These are phyloP conservation scores for Hydrocynus forskahlii DNA, from an alignment of 2,797 vertebrate genomes.

Conservation along the genomic window DNA sequence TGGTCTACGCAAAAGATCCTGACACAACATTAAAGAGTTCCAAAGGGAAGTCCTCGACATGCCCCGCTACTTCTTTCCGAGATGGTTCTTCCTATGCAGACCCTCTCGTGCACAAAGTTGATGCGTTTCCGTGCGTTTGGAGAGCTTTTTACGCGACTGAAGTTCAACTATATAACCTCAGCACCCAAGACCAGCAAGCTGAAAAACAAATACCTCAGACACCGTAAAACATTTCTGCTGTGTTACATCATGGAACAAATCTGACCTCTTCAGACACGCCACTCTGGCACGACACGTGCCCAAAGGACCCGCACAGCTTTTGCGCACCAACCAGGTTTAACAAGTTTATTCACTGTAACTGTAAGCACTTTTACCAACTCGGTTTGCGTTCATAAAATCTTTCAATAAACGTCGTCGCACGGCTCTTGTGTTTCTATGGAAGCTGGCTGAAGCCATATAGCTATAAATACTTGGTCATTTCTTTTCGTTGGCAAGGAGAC, in stretches of 20 bases:
- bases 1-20: no score
- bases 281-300: neutral
- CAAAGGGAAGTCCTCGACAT: no score
- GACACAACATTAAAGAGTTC: no score
- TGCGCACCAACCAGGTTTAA: conserved; percentile 72
- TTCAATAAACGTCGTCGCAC: conserved; percentile 64
- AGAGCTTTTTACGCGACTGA: conserved; percentile 73
- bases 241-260: neutral
- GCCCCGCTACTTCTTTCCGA: no score
- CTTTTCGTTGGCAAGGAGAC: conserved; percentile 79
- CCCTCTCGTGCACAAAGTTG: neutral
- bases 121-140: conserved; percentile 54
- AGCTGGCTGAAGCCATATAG: conserved; percentile 63
- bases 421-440: conserved; percentile 48
- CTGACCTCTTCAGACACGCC: neutral
- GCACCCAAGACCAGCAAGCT: neutral
- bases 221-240: conserved; percentile 18
- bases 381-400: conserved; percentile 54
- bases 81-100: no score
- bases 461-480: conserved; percentile 67
- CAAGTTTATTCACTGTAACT: conserved; percentile 11
- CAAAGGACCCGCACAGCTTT: conserved; percentile 54
- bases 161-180: conserved; percentile 32
- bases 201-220: neutral
- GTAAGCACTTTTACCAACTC: conserved; percentile 49